Conservation (phyloP, 2,888 invertebrate species). For the Caenorhabditis parvicauda region DNA sequence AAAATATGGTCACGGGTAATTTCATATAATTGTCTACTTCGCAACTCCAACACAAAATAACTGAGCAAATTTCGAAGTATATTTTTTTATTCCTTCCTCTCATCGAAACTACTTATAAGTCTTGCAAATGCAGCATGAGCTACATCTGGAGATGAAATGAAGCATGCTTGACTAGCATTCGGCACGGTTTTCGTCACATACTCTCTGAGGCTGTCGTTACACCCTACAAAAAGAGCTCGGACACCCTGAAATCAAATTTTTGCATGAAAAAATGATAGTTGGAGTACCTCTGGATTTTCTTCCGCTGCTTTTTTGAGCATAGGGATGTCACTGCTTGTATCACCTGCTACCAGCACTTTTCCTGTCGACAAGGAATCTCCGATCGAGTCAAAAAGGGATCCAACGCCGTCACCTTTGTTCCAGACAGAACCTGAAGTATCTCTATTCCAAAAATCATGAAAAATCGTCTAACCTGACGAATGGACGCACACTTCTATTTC, state of each 20-base stretch:
- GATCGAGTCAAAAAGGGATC: conserved; percentile 27
- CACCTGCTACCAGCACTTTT: conserved; percentile 59
- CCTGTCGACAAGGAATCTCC: conserved; percentile 29
- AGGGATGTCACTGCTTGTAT: conserved; percentile 59
- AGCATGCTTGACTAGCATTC: conserved; percentile 43
- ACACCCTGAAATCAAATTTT: conserved; percentile 12
- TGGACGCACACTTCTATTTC: conserved; percentile 58
- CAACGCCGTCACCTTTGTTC: conserved; percentile 45
- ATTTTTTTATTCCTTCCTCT: too few species aligned
- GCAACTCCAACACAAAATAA: too few species aligned
- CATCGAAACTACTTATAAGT: conserved; percentile 20
- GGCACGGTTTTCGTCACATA: conserved; percentile 38
- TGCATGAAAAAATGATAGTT: background rate
- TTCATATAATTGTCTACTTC: too few species aligned
- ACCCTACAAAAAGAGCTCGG: conserved; percentile 48
- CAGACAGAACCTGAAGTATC: conserved; percentile 23
- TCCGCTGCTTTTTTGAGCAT: conserved; percentile 53
- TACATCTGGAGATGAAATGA: conserved; percentile 61
- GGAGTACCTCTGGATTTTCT: conserved; percentile 47
- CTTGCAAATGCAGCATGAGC: conserved; percentile 58
- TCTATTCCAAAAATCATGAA: background rate
- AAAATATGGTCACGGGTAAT: too few species aligned
- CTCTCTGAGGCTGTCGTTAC: conserved; percentile 32
- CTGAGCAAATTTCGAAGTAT: too few species aligned
- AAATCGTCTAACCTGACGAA: conserved; percentile 31